Evolutionary conservation across 2,113 vertebrate species (phyloP), one percentile per base, ranked within the genome.

Genomic region (Odocoileus virginianus): DNA sequence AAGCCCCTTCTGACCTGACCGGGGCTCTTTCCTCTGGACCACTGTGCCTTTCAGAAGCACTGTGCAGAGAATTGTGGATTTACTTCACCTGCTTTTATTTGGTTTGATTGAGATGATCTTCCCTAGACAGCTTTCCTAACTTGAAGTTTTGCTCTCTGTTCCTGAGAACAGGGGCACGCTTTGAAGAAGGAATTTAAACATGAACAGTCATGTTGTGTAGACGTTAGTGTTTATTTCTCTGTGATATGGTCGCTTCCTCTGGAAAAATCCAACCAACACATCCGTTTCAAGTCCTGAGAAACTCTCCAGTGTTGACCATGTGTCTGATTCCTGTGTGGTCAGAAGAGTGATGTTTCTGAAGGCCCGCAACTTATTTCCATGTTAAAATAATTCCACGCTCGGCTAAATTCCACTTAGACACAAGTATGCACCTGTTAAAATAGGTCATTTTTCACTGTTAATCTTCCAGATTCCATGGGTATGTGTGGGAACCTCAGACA

Each of bases 391-490:
- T 98, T 98, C 98, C 98, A 98, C 23, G 96, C 98, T 98, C 27
- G 25, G 95, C 97, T 98, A 96, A 98, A 91, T 95, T 97, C 97
- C 97, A 96, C 98, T 98, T 92, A 95, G 86, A 93, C 97, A 97
- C 83, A 96, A 98, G 96, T 89, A 81, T 92, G 94, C 98, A 98
- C 98, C 98, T 98, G 98, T 98, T 98, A 96, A 97, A 98, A 98
- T 97, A 98, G 97, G 98, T 97, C 98, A 98, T 97, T 98, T 98
- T 98, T 98, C 98, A 98, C 93, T 89, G 97, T 81, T 98, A 96
- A 97, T 97, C 97, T 98, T 93, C 74, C 67, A 60, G 91, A 98
- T 97, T 97, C 96, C 97, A 82, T 81, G 94, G 86, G 36, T 43
- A 78, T 96, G 96, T 97, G 97, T 98, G 98, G 97, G 97, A 98